Conservation (phyloP, 2,797 vertebrate species). For the Protosalanx chinensis region DNA sequence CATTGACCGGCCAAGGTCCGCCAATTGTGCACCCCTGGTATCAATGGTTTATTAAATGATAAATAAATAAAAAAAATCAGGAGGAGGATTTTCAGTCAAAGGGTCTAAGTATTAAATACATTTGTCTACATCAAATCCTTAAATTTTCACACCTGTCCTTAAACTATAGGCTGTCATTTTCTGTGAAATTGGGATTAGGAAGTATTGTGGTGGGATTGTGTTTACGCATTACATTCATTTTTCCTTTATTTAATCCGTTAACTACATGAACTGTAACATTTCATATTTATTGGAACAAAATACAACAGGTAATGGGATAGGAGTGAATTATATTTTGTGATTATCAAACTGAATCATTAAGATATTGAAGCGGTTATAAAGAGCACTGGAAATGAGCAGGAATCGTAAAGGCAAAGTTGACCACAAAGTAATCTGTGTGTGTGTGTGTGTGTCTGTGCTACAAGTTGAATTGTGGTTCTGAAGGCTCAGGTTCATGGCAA, state of each 20-base stretch:
- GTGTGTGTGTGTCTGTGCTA: neutral
- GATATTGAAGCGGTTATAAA: neutral
- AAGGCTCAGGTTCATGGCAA: no score
- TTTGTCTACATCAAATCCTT: neutral
- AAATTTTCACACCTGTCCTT: neutral
- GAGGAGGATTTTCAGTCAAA: neutral
- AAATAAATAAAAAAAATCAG: neutral
- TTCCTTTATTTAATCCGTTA: neutral
- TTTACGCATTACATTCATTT: neutral
- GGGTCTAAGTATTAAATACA: neutral
- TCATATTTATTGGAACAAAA: neutral
- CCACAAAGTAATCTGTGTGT: neutral
- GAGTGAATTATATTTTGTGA: neutral
- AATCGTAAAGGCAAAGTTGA: no score
- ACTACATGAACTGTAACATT: neutral
- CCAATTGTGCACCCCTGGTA: no score
- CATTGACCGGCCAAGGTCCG: no score
- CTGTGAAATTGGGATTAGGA: neutral
- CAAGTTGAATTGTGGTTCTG: constrained; percentile 1
- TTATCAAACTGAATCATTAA: neutral
- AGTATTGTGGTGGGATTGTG: neutral
- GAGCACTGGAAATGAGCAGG: neutral
- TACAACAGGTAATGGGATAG: neutral
- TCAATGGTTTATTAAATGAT: neutral
- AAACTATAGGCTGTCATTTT: neutral